Evolutionary conservation across 2,797 vertebrate genomes (phyloP), one percentile per base, ranked within the genome.

Genomic region (Microhierax caerulescens): DNA sequence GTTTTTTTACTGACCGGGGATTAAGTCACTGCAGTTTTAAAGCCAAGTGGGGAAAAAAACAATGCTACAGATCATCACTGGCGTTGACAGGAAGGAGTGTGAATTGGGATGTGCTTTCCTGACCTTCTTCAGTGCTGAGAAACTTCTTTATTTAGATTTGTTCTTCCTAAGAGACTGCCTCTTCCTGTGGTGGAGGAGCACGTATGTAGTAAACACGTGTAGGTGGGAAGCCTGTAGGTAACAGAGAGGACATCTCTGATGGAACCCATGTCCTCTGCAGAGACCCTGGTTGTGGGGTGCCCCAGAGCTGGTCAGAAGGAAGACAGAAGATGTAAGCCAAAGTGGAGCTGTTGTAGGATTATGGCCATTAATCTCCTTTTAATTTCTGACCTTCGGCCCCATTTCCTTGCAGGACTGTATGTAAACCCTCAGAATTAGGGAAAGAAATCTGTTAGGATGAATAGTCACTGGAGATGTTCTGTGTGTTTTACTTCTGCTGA

Each of bases 91-190:
- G 96, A 97, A 96, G 90, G 72, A 96, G 80, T 10, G 13, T 48
- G 88, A 77, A 90, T 79, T 67, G 90, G 92, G 95, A 95, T 96
- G 95, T 96, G 90, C 95, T 95, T 95, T 96, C 96, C 95, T 96
- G 92, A 21, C 60, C 93, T 93, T 78, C 81, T 94, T 74, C 63
- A 53, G 70, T 27, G 18, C 8, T 1, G 88, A 93, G 88, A 85
- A 88, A 28, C 59, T 92, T 76, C 92, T 96, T 97, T 95, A 87
- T 96, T 96, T 96, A 96, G 92, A 54, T 87, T 77, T 92, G 95
- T 59, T 88, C 83, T 95, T 93, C 93, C 83, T 82, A 90, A 91
- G 88, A 85, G 57, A 30, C 22, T 73, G 76, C 80, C 45, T 95
- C 60, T 92, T 95, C 92, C 96, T 68, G 86, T 85, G 90, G 77